Evolutionary conservation across 2,888 invertebrate genomes (phyloP).

Genomic region (Hyposoter didymator): DNA sequence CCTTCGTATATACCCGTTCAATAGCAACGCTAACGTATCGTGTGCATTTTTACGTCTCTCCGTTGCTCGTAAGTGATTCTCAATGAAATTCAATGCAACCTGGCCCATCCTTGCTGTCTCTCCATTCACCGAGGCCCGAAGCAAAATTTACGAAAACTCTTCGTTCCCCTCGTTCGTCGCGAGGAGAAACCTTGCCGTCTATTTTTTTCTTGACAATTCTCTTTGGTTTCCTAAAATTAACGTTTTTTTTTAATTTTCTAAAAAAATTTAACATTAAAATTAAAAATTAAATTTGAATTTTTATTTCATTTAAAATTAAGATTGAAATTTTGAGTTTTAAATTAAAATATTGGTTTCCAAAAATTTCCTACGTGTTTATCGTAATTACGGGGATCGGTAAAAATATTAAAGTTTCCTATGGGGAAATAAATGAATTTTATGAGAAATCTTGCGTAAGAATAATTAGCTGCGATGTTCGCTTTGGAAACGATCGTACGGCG

Average conservation of each 20-base stretch:
- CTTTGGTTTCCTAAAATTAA: too few species aligned
- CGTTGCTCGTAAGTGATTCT: conserved; percentile 49
- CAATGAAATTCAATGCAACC: conserved; percentile 75
- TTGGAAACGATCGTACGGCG: neutral
- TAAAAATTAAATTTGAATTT: too few species aligned
- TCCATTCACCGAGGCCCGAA: conserved; percentile 3
- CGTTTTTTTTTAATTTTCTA: too few species aligned
- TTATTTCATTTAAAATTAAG: too few species aligned
- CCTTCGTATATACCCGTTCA: neutral
- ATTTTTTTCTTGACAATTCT: neutral
- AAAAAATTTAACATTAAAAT: too few species aligned
- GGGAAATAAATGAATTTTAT: too few species aligned
- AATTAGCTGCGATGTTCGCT: neutral
- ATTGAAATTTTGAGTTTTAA: too few species aligned
- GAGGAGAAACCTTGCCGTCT: neutral
- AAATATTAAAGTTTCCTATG: too few species aligned
- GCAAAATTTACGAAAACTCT: neutral
- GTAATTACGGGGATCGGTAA: too few species aligned
- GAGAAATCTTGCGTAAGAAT: neutral
- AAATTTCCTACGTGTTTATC: too few species aligned
- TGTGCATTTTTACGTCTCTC: conserved; percentile 5
- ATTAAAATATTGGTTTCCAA: too few species aligned
- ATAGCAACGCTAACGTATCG: neutral
- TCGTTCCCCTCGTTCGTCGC: neutral
- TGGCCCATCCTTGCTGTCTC: conserved; percentile 72